These are phyloP conservation scores for Oryctes rhinoceros DNA, from an alignment of 1,140 invertebrate species.

Conservation along the genomic window DNA sequence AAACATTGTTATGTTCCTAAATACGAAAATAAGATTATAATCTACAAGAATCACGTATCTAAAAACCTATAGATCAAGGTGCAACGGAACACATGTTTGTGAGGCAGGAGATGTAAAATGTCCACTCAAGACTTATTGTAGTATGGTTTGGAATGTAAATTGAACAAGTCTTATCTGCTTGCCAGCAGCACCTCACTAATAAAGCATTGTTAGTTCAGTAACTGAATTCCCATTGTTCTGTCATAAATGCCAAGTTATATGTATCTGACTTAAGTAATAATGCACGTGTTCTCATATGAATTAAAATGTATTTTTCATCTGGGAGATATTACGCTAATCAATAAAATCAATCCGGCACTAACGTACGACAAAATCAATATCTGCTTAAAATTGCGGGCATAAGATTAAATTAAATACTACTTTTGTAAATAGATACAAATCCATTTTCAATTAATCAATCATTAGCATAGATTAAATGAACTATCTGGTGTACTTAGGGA, in stretches of 20 bases:
- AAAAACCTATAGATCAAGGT: slow-evolving; percentile 45
- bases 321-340: background rate
- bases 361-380: background rate
- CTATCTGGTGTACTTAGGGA: no score
- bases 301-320: slow-evolving; percentile 6
- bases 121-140: slow-evolving; percentile 56
- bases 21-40: slow-evolving; percentile 34
- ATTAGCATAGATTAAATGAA: no score
- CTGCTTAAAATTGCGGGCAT: no score
- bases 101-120: slow-evolving; percentile 54
- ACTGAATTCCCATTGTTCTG: slow-evolving; percentile 57
- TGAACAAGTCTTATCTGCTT: slow-evolving; percentile 57
- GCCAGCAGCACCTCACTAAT: slow-evolving; percentile 57
- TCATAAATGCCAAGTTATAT: slow-evolving; percentile 51
- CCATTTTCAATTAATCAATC: no score
- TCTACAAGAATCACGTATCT: slow-evolving; percentile 32
- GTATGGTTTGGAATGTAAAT: slow-evolving; percentile 58
- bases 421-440: no score
- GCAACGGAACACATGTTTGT: slow-evolving; percentile 48
- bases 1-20: slow-evolving; percentile 26
- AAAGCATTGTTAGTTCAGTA: slow-evolving; percentile 58
- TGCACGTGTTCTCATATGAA: slow-evolving; percentile 36
- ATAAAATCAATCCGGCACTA: background rate
- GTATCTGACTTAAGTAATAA: slow-evolving; percentile 42
- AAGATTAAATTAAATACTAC: no score